Conservation (phyloP, 2,888 invertebrate species). For the Hanleya hanleyi region DNA sequence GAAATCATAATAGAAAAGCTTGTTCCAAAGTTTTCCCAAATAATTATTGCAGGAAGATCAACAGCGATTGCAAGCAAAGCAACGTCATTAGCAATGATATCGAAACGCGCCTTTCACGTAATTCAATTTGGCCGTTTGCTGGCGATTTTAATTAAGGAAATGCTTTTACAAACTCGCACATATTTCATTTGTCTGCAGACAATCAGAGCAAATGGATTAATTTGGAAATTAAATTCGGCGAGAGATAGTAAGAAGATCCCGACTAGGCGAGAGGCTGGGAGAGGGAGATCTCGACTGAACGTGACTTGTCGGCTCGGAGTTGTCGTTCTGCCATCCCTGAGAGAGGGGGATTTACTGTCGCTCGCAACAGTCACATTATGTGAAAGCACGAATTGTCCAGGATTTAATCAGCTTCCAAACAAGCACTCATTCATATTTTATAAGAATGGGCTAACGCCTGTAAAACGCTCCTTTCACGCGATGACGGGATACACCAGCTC, state of each 20-base stretch:
- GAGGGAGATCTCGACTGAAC: constrained; percentile 4
- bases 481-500: too few species aligned
- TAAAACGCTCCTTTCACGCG: neutral
- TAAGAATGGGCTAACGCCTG: neutral
- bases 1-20: too few species aligned
- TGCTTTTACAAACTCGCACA: constrained; percentile 10
- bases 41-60: neutral
- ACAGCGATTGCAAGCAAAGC: neutral
- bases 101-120: neutral
- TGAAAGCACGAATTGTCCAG: neutral
- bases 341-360: neutral
- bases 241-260: constrained; percentile 1
- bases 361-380: neutral
- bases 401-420: constrained; percentile 1
- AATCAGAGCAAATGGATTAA: constrained; percentile 12
- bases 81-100: neutral
- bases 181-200: constrained; percentile 3
- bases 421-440: constrained; percentile 10
- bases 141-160: constrained; percentile 6
- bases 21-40: too few species aligned
- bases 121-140: constrained; percentile 4
- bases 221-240: constrained; percentile 5
- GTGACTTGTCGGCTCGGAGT: neutral
- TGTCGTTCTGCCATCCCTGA: neutral
- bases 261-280: neutral